Base-by-base conservation (phyloP, 2,888 invertebrate genomes). In the Drosophila rubida region DNA sequence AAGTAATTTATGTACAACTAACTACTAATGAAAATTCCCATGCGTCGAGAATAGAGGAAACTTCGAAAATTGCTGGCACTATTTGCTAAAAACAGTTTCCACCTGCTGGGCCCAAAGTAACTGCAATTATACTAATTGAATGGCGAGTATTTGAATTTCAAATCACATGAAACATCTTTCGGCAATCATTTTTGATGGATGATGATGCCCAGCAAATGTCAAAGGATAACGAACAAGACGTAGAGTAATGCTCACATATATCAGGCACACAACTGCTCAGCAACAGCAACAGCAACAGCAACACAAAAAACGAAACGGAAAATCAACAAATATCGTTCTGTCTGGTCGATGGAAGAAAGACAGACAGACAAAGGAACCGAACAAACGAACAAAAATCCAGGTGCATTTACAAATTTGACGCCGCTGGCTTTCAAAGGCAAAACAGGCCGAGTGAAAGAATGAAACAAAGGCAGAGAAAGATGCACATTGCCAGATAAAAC, bases 321-420 rank as follows among this genome's bases (percentile, higher is more conserved):
- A 67, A 64, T 60, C 60, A 79, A 72, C 72, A 87, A 85, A 87
- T 86, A 86, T 86, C 80, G 69, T 45, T 46, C 37, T 41, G 53
- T 61, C 55, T 13, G 39, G 50, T 22, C 49, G 58, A 37, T 57
- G 62, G 64, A 67, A 62, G 57, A 60, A 65, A 69, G 64, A 67
- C 60, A 61, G 70, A 54, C 58, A 68, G 73, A 70, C 82, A 83
- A 81, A 71, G 70, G 60, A 61, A 39, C 51, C 41, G 57, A 70
- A 65, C 64, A 75, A 67, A 75, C 65, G 66, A 59, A 72, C 58
- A 60, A 72, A 72, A 83, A 75, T 87, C 86, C 89, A 89, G 89
- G 86, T 87, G 89, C 87, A 89, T 87, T 86, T 79, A 77, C 83
- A 82, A 87, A 88, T 87, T 87, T 85, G 87, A 87, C 87, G 89